Base-by-base conservation (phyloP, 1,140 invertebrate species). In the Meloidogyne exigua region DNA sequence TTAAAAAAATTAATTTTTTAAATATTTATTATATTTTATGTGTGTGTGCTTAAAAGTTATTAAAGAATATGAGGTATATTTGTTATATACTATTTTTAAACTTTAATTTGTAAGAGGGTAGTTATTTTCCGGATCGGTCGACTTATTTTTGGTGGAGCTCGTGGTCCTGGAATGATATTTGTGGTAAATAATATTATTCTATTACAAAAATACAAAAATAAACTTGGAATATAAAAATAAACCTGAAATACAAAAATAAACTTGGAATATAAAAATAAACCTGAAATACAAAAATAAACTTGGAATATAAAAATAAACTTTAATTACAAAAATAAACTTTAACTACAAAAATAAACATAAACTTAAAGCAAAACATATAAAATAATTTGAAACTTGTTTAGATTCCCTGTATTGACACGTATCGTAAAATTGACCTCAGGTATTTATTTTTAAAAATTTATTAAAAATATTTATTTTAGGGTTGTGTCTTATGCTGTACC, bases 321-420 rank as follows among this genome's bases (percentile, higher is more conserved):
- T 2, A 18, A 49, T 18, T 18, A 18, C 15, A 2, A 49, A 49
- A 49, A 18, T 49, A 49, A 49, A 49, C 44, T 49, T 49, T 13
- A 49, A 49, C 5, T 49, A 49, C 44, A 18, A 18, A 49, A 18
- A 42, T 42, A 42, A 42, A 42, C 7, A 32, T 42, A 42, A 42
- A 42, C 39, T 42, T 42, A 11, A 21, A 26, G n/a, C 67, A 69
- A 72, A 72, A 32, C 15, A 9, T 11, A 28, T 28, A 21, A 72
- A n/a, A 57, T 49, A n/a, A 12, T 13, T 2, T 49, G 18, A 49
- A 44, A 23, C 13, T 49, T 39, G 36, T 9, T 44, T 23, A 73
- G 72, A 89, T 95, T 65, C 94, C 94, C 1, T 96, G 94, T 86
- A 92, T 96, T 75, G 94, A 96, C 85, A 93, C 92, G 36, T 95